phyloP scores from a whole-genome alignment of 2,888 invertebrate species.

The Drosophila kuntzei region DNA sequence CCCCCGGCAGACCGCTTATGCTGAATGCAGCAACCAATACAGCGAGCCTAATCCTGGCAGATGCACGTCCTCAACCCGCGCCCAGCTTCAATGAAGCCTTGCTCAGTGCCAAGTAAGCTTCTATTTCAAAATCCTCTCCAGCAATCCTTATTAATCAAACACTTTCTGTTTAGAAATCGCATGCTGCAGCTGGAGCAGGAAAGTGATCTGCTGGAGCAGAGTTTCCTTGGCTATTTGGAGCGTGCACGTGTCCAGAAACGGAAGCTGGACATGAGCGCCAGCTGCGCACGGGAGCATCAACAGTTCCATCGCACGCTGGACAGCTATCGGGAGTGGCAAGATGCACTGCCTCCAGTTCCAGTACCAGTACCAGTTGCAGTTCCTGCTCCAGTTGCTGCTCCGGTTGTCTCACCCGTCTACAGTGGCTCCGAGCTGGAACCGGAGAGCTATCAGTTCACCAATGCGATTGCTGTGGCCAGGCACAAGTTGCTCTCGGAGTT shows the following conservation, averaged over 20 bases:
- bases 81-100: conserved; percentile 60
- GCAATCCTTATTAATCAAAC: background rate
- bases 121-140: background rate
- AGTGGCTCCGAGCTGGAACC: conserved; percentile 48
- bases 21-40: conserved; percentile 51
- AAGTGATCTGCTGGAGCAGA: conserved; percentile 82
- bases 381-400: background rate
- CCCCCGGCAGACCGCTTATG: conserved; percentile 14
- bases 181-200: conserved; percentile 83
- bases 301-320: conserved; percentile 51
- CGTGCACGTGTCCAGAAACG: conserved; percentile 59
- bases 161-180: conserved; percentile 67
- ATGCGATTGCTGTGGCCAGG: conserved; percentile 63
- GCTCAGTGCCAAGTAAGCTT: conserved; percentile 59
- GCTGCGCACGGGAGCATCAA: conserved; percentile 53
- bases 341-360: background rate
- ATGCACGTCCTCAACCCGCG: background rate
- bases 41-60: background rate
- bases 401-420: conserved; percentile 12
- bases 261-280: conserved; percentile 40
- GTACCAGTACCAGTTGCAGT: background rate
- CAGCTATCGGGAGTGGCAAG: conserved; percentile 48
- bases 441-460: conserved; percentile 67
- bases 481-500: conserved; percentile 52
- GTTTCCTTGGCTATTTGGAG: conserved; percentile 80